These are phyloP conservation scores for Syngnathus floridae DNA, from an alignment of 2,113 vertebrate species.

Conservation along the genomic window DNA sequence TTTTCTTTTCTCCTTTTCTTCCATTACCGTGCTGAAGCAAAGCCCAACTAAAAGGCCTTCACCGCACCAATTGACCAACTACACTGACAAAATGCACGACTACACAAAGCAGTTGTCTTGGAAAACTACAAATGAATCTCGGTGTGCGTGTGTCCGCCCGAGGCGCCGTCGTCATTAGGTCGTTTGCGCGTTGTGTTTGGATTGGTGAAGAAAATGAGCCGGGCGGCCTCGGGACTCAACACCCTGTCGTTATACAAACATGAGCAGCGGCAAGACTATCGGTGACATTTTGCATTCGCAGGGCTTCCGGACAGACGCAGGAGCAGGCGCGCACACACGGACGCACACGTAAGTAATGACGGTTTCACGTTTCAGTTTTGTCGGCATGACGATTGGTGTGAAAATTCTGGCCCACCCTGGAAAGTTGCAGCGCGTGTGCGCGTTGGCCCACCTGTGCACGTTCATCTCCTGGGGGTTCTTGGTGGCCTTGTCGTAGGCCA, in stretches of 20 bases:
- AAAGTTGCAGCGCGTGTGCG: neutral
- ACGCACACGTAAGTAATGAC: neutral
- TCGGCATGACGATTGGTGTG: neutral
- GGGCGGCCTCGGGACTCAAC: neutral
- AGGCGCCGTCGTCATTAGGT: neutral
- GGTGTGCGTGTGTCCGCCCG: neutral
- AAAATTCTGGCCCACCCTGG: neutral
- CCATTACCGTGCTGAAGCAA: neutral
- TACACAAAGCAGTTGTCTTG: neutral
- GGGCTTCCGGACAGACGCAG: neutral
- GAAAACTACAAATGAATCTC: neutral
- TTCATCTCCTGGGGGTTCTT: conserved; percentile 97
- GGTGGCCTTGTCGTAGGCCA: conserved; percentile 94
- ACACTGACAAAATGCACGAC: too few relatives aligned
- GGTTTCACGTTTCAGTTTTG: neutral
- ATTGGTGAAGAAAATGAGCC: neutral
- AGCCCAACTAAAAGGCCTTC: too few relatives aligned
- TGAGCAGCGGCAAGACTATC: neutral
- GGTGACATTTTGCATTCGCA: neutral
- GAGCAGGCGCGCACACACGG: neutral
- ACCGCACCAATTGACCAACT: too few relatives aligned
- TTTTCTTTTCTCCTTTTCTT: neutral
- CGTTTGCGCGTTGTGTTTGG: neutral
- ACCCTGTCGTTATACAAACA: neutral
- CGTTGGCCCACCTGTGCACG: conserved; percentile 83